phyloP scores from a whole-genome alignment of 2,888 invertebrate species.

The Ditula angustiorana region DNA sequence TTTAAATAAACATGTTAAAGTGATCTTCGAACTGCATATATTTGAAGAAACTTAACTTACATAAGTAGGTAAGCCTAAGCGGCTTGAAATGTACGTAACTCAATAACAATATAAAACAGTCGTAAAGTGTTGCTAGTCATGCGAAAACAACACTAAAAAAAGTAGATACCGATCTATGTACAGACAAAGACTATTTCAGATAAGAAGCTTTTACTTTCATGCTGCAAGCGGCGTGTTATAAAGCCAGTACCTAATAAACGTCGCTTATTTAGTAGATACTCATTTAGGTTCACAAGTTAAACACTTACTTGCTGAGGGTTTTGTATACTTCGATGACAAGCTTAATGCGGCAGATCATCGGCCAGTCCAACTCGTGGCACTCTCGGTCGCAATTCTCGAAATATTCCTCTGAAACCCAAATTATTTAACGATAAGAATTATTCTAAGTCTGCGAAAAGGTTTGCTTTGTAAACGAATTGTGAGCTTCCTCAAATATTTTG shows the following conservation, averaged over 20 bases:
- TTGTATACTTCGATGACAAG: constrained; percentile 90
- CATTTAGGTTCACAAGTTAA: not conserved
- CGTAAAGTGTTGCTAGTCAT: constrained; percentile 2
- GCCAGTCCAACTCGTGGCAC: constrained; percentile 91
- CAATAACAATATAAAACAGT: not conserved
- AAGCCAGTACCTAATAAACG: not conserved
- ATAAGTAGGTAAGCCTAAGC: not conserved
- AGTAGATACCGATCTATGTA: not conserved
- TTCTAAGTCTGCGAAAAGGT: not conserved
- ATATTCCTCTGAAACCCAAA: constrained; percentile 87
- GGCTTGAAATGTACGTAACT: not conserved
- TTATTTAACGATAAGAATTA: not conserved
- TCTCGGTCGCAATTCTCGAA: constrained; percentile 91
- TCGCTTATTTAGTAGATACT: not conserved
- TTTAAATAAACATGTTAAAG: constrained; percentile 5
- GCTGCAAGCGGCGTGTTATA: not conserved
- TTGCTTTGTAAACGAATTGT: constrained; percentile 19
- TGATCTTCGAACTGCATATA: not conserved
- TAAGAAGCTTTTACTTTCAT: not conserved
- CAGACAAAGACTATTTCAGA: not conserved
- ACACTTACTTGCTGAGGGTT: constrained; percentile 88
- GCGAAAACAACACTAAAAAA: constrained; percentile 9
- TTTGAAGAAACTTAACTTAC: constrained; percentile 1
- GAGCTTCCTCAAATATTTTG: not conserved
- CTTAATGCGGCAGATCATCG: constrained; percentile 92